These are phyloP conservation scores for Vannuccia rotundouncinata DNA, from an alignment of 2,888 invertebrate genomes.

Conservation along the genomic window DNA sequence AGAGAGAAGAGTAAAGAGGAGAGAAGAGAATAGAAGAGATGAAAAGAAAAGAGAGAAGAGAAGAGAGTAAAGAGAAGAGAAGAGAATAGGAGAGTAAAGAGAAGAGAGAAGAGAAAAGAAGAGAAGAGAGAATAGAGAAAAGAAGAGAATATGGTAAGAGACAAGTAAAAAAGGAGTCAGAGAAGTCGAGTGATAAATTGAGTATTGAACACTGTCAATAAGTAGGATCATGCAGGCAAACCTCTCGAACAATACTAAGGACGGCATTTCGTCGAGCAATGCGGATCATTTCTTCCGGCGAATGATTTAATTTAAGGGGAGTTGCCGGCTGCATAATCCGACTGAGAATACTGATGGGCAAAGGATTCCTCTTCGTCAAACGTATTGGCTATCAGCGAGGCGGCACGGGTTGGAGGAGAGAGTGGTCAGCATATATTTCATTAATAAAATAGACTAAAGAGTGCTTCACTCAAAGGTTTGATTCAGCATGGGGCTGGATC, in stretches of 20 bases:
- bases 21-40: too few species aligned
- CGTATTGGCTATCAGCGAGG: background rate
- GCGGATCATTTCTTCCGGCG: background rate
- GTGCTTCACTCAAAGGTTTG: too few species aligned
- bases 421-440: background rate
- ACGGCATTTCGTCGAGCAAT: background rate
- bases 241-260: background rate
- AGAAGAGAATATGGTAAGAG: background rate
- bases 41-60: background rate
- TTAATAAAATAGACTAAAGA: background rate
- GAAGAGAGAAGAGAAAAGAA: background rate
- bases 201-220: background rate
- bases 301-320: background rate
- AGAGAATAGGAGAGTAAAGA: background rate
- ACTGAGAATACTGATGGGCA: background rate
- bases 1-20: too few species aligned
- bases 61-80: background rate
- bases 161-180: too few species aligned
- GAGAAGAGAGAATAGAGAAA: background rate
- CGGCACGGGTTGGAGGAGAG: background rate
- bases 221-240: background rate
- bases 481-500: too few species aligned
- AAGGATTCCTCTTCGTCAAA: background rate
- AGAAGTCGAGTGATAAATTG: background rate
- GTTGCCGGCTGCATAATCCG: background rate